Percentiles rank a stretch among this genome's conserved stretches.
These are phyloP conservation scores for Vidua chalybeata DNA, from an alignment of 2,113 vertebrate genomes.

Conservation along the genomic window DNA sequence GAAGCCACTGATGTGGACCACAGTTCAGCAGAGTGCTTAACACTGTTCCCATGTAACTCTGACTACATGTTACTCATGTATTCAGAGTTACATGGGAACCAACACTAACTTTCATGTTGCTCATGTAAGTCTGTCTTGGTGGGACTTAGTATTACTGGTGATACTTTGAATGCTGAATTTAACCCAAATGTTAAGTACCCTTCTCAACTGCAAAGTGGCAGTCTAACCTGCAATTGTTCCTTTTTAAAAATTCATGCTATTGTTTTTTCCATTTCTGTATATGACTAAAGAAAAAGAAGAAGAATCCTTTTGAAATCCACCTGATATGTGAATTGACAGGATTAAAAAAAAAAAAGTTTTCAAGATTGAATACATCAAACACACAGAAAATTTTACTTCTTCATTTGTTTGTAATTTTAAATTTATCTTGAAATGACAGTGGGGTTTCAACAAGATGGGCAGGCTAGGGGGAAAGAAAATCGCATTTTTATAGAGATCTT, in stretches of 20 bases:
- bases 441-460: neutral
- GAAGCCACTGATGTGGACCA: neutral
- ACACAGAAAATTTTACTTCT: neutral
- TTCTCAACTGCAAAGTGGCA: neutral
- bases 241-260: neutral
- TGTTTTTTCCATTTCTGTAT: neutral
- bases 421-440: neutral
- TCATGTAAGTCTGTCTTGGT: neutral
- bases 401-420: neutral
- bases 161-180: neutral
- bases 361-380: neutral
- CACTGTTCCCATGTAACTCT: too few relatives aligned
- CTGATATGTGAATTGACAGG: neutral
- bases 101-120: too few relatives aligned
- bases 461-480: neutral
- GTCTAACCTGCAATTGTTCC: neutral
- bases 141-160: neutral
- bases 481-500: slow-evolving; percentile 66
- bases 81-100: too few relatives aligned
- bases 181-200: neutral
- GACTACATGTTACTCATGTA: too few relatives aligned
- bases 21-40: neutral
- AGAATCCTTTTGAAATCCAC: neutral
- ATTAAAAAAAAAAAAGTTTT: neutral
- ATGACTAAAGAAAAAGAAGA: neutral